A percentile compares a stretch with the other conserved stretches of the same genome.
phyloP scores from a whole-genome alignment of 2,888 invertebrate genomes.

The Halictus ligatus region DNA sequence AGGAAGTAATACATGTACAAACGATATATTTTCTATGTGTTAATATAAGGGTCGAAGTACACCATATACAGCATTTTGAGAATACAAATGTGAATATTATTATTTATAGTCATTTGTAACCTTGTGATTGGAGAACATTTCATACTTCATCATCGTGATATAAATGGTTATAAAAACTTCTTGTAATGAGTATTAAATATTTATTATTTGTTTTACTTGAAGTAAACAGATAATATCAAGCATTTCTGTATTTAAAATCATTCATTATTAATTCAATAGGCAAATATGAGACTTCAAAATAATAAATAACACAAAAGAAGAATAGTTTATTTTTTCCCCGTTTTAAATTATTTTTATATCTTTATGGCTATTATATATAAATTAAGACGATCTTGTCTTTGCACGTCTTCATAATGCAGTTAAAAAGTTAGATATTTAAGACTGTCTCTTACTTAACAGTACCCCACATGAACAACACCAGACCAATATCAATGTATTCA shows the following conservation, averaged over 20 bases:
- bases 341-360: slow-evolving; percentile 1
- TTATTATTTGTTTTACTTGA: not conserved
- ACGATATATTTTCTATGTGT: slow-evolving; percentile 26
- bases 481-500: not conserved
- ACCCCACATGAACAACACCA: not conserved
- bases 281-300: not conserved
- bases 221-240: not conserved
- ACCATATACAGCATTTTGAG: not conserved
- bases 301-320: not conserved
- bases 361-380: not conserved
- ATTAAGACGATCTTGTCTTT: not conserved
- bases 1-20: slow-evolving; percentile 12
- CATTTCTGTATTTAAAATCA: not conserved
- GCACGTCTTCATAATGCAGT: not conserved
- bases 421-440: not conserved
- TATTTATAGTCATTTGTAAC: slow-evolving; percentile 1
- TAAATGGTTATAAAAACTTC: not conserved
- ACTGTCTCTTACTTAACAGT: not conserved
- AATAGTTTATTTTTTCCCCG: not conserved
- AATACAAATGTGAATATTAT: not conserved
- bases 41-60: slow-evolving; percentile 1
- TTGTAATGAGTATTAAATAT: not conserved
- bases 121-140: not conserved
- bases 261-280: not conserved
- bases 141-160: not conserved